Conservation (phyloP, 2,113 vertebrate genomes). For the Pionites leucogaster region DNA sequence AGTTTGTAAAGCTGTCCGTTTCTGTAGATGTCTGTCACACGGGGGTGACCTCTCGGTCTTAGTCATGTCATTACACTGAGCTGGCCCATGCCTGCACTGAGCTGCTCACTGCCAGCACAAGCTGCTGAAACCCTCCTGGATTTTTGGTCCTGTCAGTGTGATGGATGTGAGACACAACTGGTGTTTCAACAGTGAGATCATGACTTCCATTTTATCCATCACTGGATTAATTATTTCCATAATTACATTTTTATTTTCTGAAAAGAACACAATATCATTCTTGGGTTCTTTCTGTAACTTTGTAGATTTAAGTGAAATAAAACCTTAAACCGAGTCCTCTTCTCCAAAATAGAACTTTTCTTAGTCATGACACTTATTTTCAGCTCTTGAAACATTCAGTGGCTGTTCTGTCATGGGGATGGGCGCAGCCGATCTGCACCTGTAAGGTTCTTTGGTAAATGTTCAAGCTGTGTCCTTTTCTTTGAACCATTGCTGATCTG, state of each 20-base stretch:
- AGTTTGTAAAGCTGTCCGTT: background rate
- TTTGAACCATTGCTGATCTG: background rate
- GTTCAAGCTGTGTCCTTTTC: background rate
- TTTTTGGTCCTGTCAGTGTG: background rate
- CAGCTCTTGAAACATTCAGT: background rate
- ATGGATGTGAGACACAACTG: background rate
- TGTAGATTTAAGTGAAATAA: background rate
- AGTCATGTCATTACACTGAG: fast-evolving
- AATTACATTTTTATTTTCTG: background rate
- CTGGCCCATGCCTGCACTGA: background rate
- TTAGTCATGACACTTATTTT: background rate
- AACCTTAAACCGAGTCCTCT: background rate
- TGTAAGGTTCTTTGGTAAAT: background rate
- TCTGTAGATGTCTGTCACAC: background rate
- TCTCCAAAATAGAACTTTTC: background rate
- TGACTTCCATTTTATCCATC: background rate
- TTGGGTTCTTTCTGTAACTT: background rate
- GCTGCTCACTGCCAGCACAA: fast-evolving
- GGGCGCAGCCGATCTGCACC: background rate
- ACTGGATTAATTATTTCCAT: background rate
- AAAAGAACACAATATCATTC: background rate
- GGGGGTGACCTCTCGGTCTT: background rate
- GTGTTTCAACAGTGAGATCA: background rate
- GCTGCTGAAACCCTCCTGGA: background rate
- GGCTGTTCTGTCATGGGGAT: background rate